Evolutionary conservation across 2,113 vertebrate genomes (phyloP).

Genomic region (Poecilia latipinna): DNA sequence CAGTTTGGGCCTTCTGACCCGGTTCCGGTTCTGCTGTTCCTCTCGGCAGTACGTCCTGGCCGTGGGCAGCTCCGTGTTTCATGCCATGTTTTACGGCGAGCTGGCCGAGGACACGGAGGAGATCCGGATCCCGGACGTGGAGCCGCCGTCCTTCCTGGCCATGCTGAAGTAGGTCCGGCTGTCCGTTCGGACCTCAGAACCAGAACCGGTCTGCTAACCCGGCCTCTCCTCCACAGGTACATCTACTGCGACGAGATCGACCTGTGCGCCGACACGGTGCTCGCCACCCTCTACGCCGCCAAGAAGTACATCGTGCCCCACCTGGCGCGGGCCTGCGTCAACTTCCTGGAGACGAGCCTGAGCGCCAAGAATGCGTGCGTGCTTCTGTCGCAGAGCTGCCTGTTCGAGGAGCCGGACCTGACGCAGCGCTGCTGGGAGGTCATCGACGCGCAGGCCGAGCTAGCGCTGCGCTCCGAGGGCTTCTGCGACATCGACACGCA

Average conservation of each 20-base stretch:
- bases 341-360: slow-evolving; percentile 96
- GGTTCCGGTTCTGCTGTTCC: neutral
- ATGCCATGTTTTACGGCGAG: slow-evolving; percentile 99
- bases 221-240: slow-evolving; percentile 80
- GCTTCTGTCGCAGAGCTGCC: slow-evolving; percentile 96
- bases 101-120: slow-evolving; percentile 98
- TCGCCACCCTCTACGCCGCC: slow-evolving; percentile 97
- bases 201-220: neutral
- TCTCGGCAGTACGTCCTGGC: slow-evolving; percentile 91
- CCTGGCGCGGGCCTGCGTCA: slow-evolving; percentile 93
- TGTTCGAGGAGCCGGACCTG: slow-evolving; percentile 97
- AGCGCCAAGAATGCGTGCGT: slow-evolving; percentile 98
- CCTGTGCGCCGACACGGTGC: slow-evolving; percentile 93
- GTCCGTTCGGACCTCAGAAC: no score
- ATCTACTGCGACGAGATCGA: slow-evolving; percentile 99
- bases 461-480: slow-evolving; percentile 94
- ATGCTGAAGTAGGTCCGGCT: slow-evolving; percentile 91
- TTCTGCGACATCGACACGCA: slow-evolving; percentile 96
- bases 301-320: slow-evolving; percentile 99
- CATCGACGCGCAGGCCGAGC: slow-evolving; percentile 96
- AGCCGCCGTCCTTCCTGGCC: slow-evolving; percentile 94
- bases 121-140: slow-evolving; percentile 98
- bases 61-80: slow-evolving; percentile 98
- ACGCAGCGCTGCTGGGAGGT: slow-evolving; percentile 98
- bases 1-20: neutral